Evolutionary conservation across 1,140 invertebrate species (phyloP).

Genomic region (Drosophila serrata): DNA sequence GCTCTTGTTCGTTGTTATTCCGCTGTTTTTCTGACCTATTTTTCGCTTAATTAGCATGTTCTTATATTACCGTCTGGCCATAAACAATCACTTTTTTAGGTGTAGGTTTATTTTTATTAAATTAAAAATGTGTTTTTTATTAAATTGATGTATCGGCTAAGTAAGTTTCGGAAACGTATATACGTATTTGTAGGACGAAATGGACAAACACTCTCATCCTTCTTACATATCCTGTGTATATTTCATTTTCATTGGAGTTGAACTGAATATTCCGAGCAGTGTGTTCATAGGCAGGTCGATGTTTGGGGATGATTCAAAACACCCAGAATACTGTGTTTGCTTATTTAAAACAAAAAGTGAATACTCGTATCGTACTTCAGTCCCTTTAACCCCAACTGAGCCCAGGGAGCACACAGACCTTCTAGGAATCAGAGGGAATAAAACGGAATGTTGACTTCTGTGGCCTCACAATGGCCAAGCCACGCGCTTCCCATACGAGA

Average conservation of each 20-base stretch:
- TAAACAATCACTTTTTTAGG: conserved; percentile 2
- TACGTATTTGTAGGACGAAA: no score
- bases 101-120: conserved; percentile 8
- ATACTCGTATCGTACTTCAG: not conserved
- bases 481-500: conserved; percentile 14
- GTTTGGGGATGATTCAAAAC: not conserved
- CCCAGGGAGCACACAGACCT: conserved; percentile 12
- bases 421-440: conserved; percentile 5
- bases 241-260: not conserved
- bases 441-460: conserved; percentile 43
- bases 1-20: conserved; percentile 6
- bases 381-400: conserved; percentile 9
- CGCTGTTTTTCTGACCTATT: conserved; percentile 33
- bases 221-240: no score
- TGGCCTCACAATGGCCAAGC: conserved; percentile 33
- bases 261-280: not conserved
- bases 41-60: conserved; percentile 57
- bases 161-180: no score
- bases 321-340: conserved; percentile 1
- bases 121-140: not conserved
- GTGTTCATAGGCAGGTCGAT: not conserved
- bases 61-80: conserved; percentile 22
- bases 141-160: no score
- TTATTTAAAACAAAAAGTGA: conserved; percentile 7
- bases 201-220: no score